phyloP scores from a whole-genome alignment of 2,888 invertebrate species.

The Agrochola lota region DNA sequence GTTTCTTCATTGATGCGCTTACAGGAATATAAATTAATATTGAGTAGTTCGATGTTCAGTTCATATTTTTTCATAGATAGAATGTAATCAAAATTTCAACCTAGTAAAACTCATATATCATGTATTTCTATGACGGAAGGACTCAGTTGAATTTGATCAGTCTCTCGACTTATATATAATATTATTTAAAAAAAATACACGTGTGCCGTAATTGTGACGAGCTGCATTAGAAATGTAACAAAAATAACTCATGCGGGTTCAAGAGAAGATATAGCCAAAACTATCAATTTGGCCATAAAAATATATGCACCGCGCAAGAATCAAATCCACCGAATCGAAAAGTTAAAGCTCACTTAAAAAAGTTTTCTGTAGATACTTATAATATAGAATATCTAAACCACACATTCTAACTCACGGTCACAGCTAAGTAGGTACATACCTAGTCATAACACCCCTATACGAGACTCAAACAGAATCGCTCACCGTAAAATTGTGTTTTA shows the following conservation, averaged over 20 bases:
- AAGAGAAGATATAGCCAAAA: not conserved
- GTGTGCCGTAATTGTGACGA: too few species aligned
- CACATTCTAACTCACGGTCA: not conserved
- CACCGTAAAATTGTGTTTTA: slow-evolving; percentile 82
- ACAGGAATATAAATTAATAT: not conserved
- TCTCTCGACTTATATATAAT: too few species aligned
- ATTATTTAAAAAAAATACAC: too few species aligned
- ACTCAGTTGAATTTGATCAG: too few species aligned
- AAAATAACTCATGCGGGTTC: not conserved
- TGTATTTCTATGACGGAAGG: too few species aligned
- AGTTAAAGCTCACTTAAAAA: not conserved
- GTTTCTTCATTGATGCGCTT: not conserved
- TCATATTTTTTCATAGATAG: not conserved
- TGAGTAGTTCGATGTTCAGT: not conserved
- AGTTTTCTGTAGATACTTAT: too few species aligned
- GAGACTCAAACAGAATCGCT: slow-evolving; percentile 72
- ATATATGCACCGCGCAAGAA: not conserved
- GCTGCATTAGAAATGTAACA: too few species aligned
- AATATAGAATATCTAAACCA: not conserved
- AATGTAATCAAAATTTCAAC: not conserved
- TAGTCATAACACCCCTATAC: slow-evolving; percentile 29
- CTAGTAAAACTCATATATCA: not conserved
- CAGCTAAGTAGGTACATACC: not conserved
- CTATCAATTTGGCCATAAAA: not conserved
- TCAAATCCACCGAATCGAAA: not conserved